A percentile compares a stretch with the other conserved stretches of the same genome.
Evolutionary conservation across 1,140 invertebrate species (phyloP).

Genomic region (Drosophila simulans): DNA sequence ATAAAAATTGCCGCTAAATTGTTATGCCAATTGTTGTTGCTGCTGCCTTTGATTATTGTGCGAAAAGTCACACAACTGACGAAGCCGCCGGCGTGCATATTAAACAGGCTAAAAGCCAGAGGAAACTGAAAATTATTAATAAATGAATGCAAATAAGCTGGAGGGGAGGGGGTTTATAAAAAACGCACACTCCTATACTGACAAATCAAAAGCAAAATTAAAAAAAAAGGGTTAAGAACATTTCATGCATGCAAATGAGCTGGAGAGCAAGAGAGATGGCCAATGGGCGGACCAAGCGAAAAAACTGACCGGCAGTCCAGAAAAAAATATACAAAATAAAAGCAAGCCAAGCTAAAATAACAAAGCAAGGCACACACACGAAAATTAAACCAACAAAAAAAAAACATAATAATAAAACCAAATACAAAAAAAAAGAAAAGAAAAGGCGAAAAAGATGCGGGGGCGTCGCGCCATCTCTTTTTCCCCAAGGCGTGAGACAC

Average conservation of each 20-base stretch:
- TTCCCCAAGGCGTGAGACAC: constrained; percentile 1
- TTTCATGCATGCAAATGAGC: constrained; percentile 39
- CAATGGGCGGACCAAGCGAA: constrained; percentile 34
- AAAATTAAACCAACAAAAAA: constrained; percentile 14
- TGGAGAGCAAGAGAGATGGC: constrained; percentile 44
- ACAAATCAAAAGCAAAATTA: constrained; percentile 62
- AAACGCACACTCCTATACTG: constrained; percentile 17
- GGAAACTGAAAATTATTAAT: constrained; percentile 64
- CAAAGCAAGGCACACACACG: constrained; percentile 45
- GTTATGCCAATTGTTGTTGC: constrained; percentile 43
- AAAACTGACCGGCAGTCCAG: constrained; percentile 60
- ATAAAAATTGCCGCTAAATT: constrained; percentile 59
- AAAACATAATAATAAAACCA: constrained; percentile 31
- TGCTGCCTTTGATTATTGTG: constrained; percentile 74
- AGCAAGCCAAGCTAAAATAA: constrained; percentile 56
- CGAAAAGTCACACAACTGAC: constrained; percentile 78
- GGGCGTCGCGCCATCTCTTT: constrained; percentile 62
- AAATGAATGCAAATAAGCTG: constrained; percentile 71
- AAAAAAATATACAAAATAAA: constrained; percentile 44
- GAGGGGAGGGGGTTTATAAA: constrained; percentile 30
- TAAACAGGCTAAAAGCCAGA: constrained; percentile 40
- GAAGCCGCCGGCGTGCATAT: constrained; percentile 72
- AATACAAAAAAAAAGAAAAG: neutral
- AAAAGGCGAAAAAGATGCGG: constrained; percentile 43
- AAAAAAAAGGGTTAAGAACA: constrained; percentile 24